These are phyloP conservation scores for Taurulus bubalis DNA, from an alignment of 2,113 vertebrate genomes.

Conservation along the genomic window DNA sequence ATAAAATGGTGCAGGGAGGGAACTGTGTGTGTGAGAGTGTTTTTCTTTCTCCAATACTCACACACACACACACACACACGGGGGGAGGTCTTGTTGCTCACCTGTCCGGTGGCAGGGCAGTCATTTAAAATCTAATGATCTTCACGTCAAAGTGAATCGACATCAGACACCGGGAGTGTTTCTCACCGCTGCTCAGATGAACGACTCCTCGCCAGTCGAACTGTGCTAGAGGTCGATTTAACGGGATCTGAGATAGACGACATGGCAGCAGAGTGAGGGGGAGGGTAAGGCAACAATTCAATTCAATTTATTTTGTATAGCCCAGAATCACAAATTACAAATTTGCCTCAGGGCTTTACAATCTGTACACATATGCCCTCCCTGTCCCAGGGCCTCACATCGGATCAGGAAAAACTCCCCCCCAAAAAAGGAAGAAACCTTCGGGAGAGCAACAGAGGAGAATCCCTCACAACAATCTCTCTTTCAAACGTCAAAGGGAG, in stretches of 20 bases:
- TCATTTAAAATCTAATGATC: slow-evolving; percentile 40
- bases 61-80: background rate
- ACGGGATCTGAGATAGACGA: slow-evolving; percentile 11
- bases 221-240: slow-evolving; percentile 6
- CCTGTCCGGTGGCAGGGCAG: slow-evolving; percentile 29
- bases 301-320: no score
- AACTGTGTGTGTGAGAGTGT: slow-evolving; percentile 13
- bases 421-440: no score
- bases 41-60: background rate
- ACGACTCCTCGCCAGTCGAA: background rate
- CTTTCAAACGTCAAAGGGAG: background rate
- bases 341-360: no score
- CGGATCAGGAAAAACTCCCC: no score
- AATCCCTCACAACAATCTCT: background rate
- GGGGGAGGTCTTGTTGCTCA: slow-evolving; percentile 1
- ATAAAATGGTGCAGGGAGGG: slow-evolving; percentile 56
- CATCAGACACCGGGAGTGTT: slow-evolving; percentile 27
- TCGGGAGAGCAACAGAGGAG: no score
- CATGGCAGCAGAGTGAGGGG: background rate
- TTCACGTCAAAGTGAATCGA: slow-evolving; percentile 36
- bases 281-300: background rate
- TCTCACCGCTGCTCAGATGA: slow-evolving; percentile 20
- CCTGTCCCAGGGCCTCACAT: no score
- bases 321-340: no score
- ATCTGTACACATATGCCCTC: no score